A percentile compares a stretch with the other conserved stretches of the same genome.
These are phyloP conservation scores for Hyles lineata DNA, from an alignment of 2,888 invertebrate species.

Conservation along the genomic window DNA sequence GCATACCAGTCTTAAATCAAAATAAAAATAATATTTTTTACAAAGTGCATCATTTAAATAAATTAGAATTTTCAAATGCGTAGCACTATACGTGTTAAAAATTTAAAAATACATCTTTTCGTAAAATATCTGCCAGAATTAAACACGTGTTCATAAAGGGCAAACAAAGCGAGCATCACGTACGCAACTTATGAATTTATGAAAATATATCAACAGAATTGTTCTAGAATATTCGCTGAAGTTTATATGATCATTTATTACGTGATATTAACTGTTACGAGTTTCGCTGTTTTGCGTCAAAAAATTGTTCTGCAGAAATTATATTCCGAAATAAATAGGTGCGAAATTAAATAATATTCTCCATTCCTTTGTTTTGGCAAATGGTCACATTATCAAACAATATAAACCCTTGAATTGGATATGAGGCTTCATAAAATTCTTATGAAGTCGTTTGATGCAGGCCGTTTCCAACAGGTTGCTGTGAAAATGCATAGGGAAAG, in stretches of 20 bases:
- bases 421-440: no score
- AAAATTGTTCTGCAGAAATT: no score
- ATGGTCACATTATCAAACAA: no score
- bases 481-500: no score
- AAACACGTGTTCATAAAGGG: background rate
- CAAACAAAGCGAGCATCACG: background rate
- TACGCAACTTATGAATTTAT: slow-evolving; percentile 3
- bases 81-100: background rate
- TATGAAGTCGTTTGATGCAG: no score
- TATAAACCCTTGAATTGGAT: no score
- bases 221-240: background rate
- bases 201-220: background rate
- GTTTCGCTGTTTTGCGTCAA: background rate
- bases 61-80: background rate
- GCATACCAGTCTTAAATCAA: background rate
- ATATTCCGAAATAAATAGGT: no score
- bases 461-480: no score
- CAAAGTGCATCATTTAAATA: background rate
- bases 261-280: background rate
- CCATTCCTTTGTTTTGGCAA: no score
- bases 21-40: background rate
- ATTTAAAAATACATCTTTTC: background rate
- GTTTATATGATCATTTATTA: background rate
- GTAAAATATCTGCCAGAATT: background rate
- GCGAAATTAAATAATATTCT: no score